These are phyloP conservation scores for Calliopum simillimum DNA, from an alignment of 2,888 invertebrate genomes.

Conservation along the genomic window DNA sequence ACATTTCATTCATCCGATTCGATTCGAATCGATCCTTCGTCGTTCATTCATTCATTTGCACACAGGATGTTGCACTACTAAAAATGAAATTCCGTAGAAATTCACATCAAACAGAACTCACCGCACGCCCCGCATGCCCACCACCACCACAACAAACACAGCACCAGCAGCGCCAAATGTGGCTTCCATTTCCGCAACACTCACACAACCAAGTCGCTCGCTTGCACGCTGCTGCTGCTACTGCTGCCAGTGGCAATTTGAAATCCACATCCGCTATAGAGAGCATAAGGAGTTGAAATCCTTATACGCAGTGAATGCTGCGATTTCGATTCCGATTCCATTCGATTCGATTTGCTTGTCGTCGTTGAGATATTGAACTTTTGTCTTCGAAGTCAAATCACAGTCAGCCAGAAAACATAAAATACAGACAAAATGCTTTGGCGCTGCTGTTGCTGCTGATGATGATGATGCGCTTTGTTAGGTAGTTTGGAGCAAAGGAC, in stretches of 20 bases:
- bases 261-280: slow-evolving; percentile 18
- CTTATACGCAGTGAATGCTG: neutral
- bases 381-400: slow-evolving; percentile 34
- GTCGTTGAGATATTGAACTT: neutral
- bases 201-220: no score
- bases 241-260: slow-evolving; percentile 32
- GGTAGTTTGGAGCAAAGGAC: no score
- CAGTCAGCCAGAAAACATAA: slow-evolving; percentile 14
- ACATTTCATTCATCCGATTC: neutral
- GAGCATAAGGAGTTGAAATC: neutral
- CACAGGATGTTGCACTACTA: neutral
- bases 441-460: no score
- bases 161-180: neutral
- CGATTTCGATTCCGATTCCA: neutral
- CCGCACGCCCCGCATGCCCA: slow-evolving; percentile 16
- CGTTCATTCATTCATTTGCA: neutral
- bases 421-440: no score
- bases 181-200: slow-evolving; percentile 22
- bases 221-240: no score
- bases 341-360: slow-evolving; percentile 10
- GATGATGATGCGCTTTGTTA: no score
- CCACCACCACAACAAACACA: neutral
- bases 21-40: neutral
- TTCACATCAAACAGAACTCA: slow-evolving; percentile 12
- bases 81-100: no score